These are phyloP conservation scores for Saguinus midas DNA, from an alignment of 2,113 vertebrate species.

Conservation along the genomic window DNA sequence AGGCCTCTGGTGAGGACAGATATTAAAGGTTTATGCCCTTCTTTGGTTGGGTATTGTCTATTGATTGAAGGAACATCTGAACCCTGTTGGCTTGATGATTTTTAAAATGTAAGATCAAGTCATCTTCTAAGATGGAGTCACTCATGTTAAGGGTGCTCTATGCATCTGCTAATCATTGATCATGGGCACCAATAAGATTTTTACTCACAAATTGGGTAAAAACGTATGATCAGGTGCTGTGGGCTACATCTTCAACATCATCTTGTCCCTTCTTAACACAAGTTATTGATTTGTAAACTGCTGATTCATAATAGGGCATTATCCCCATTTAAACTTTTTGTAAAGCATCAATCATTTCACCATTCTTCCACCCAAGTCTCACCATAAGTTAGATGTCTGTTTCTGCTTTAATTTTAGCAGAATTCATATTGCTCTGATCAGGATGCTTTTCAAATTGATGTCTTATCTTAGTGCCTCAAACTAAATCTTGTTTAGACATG, in stretches of 20 bases:
- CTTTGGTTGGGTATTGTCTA: too few relatives aligned
- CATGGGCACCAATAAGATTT: background rate
- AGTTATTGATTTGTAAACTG: background rate
- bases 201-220: background rate
- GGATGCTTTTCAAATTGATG: background rate
- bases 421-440: background rate
- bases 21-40: too few relatives aligned
- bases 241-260: background rate
- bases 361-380: background rate
- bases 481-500: background rate
- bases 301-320: background rate
- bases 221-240: background rate
- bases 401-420: background rate
- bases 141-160: too few relatives aligned
- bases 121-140: too few relatives aligned
- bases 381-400: background rate
- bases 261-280: background rate
- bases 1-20: too few relatives aligned
- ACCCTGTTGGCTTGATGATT: too few relatives aligned
- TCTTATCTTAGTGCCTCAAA: background rate
- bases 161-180: background rate
- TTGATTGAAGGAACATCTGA: too few relatives aligned
- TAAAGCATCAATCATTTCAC: background rate
- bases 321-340: background rate
- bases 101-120: too few relatives aligned